These are phyloP conservation scores for Forbesichthys papilliferus DNA, from an alignment of 2,113 vertebrate genomes.

Conservation along the genomic window DNA sequence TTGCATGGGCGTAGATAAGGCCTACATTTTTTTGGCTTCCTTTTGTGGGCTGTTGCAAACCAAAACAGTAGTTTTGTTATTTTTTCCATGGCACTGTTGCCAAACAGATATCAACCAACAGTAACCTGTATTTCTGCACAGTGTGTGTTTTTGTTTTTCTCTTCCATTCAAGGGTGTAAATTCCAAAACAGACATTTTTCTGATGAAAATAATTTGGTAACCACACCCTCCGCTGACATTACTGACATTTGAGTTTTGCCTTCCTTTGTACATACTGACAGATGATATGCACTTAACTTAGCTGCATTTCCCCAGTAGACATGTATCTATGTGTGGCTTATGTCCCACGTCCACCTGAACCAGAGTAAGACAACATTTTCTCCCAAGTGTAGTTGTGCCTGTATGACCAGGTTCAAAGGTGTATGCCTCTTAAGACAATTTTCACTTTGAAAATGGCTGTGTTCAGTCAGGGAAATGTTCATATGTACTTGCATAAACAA, in stretches of 20 bases:
- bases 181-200: conserved; percentile 6
- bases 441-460: not conserved
- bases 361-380: not conserved
- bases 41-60: not conserved
- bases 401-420: not conserved
- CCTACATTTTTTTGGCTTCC: not conserved
- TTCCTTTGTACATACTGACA: conserved; percentile 23
- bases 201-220: conserved; percentile 23
- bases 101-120: not conserved
- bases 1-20: not conserved
- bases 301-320: conserved; percentile 9
- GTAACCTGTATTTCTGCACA: not conserved
- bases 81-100: not conserved
- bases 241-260: not conserved
- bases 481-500: not conserved
- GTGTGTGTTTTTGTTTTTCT: not conserved
- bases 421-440: not conserved
- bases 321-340: not conserved
- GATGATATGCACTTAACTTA: conserved; percentile 32
- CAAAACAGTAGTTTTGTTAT: not conserved
- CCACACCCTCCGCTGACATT: not conserved
- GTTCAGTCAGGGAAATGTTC: conserved; percentile 1
- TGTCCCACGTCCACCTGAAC: not conserved
- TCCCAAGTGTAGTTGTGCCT: not conserved
- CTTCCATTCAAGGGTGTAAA: not conserved